Evolutionary conservation across 2,113 vertebrate species (phyloP).

Genomic region (Apeltes quadracus): DNA sequence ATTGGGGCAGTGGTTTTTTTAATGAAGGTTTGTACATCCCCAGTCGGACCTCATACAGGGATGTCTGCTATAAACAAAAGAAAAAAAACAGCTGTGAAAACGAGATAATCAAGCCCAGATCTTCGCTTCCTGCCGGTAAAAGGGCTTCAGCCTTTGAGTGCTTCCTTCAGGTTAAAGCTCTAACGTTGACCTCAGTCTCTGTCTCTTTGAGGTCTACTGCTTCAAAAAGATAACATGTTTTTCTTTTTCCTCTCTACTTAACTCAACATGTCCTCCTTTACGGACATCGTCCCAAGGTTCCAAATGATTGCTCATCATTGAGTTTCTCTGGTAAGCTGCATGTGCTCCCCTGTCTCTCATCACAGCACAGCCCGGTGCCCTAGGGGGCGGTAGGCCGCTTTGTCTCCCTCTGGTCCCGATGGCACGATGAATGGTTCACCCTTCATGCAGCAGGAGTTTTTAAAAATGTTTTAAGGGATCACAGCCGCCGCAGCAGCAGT

Average conservation of each 20-base stretch:
- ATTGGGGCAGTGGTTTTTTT: too few relatives aligned
- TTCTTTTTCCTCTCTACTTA: neutral
- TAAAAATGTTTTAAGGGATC: conserved; percentile 31
- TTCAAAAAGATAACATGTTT: neutral
- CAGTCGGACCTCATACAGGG: conserved; percentile 35
- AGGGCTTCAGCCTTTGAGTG: conserved; percentile 3
- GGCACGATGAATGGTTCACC: conserved; percentile 10
- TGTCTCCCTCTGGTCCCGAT: conserved; percentile 50
- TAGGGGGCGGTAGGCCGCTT: conserved; percentile 7
- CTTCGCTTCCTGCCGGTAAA: neutral
- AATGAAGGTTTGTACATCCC: conserved; percentile 40
- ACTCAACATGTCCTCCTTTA: neutral
- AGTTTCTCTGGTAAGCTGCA: conserved; percentile 25
- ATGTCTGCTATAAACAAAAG: conserved; percentile 8
- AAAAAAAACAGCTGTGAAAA: conserved; percentile 32
- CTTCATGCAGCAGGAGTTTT: conserved; percentile 27
- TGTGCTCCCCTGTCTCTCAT: conserved; percentile 12
- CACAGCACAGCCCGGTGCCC: conserved; percentile 15
- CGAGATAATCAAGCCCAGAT: conserved; percentile 48
- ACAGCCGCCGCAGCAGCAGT: conserved; percentile 57
- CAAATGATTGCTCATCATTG: conserved; percentile 16
- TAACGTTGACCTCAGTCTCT: conserved; percentile 10
- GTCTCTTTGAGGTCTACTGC: neutral
- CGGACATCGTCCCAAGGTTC: conserved; percentile 7
- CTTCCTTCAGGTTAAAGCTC: conserved; percentile 7